Evolutionary conservation across 1,140 invertebrate genomes (phyloP).

Genomic region (Sycophila sp.): DNA sequence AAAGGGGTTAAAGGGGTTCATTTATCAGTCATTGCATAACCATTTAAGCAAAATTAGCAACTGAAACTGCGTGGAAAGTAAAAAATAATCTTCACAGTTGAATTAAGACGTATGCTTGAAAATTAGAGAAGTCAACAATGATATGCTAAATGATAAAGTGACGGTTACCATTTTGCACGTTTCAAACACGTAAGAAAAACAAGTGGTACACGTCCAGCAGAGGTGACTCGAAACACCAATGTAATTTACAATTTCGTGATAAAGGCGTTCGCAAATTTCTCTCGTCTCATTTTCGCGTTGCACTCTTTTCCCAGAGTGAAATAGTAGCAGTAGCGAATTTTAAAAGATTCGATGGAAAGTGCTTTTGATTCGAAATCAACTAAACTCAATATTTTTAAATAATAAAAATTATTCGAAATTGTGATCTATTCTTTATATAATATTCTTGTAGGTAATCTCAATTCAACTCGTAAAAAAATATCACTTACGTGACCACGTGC

Average conservation of each 20-base stretch:
- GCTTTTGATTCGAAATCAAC: neutral
- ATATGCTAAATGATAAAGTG: conserved; percentile 5
- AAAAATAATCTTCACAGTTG: no score
- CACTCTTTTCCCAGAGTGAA: neutral
- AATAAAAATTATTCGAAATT: no score
- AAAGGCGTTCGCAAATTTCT: neutral
- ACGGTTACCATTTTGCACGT: conserved; percentile 11
- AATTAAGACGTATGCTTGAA: neutral
- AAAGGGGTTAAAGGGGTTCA: no score
- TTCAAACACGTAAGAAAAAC: neutral
- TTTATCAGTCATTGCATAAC: no score
- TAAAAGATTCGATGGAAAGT: neutral
- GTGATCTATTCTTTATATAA: no score
- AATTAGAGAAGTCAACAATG: conserved; percentile 12
- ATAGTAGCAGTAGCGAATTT: neutral
- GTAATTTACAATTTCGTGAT: neutral
- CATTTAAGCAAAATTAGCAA: no score
- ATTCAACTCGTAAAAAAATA: neutral
- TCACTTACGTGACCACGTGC: neutral
- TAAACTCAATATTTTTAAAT: no score
- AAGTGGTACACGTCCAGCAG: neutral
- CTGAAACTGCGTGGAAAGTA: no score
- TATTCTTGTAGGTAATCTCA: no score
- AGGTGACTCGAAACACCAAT: neutral
- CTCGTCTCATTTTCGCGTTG: no score